A percentile compares a stretch with the other conserved stretches of the same genome.
These are phyloP conservation scores for Zeuzera pyrina DNA, from an alignment of 2,888 invertebrate genomes.

Conservation along the genomic window DNA sequence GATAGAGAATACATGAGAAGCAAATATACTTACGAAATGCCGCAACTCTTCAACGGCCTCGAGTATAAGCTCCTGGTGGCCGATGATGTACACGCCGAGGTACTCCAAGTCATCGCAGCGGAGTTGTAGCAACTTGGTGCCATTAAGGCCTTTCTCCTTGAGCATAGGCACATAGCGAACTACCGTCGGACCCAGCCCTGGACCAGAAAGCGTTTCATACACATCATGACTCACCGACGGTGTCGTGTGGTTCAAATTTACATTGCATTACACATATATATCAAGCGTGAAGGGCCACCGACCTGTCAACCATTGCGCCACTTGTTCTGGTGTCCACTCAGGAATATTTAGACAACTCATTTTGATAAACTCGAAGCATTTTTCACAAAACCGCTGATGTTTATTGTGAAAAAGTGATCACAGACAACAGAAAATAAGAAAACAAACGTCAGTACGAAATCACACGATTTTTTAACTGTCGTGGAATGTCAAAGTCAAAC, in stretches of 20 bases:
- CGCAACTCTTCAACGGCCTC: constrained; percentile 93
- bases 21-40: constrained; percentile 81
- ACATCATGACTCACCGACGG: constrained; percentile 25
- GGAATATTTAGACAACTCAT: constrained; percentile 75
- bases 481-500: too few species aligned
- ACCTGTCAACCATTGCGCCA: constrained; percentile 94
- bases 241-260: constrained; percentile 6
- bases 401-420: too few species aligned
- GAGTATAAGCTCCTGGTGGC: constrained; percentile 94
- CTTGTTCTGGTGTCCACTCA: constrained; percentile 93
- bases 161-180: constrained; percentile 86
- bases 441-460: too few species aligned
- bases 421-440: too few species aligned
- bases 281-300: too few species aligned
- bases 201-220: constrained; percentile 14
- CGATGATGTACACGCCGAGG: constrained; percentile 88
- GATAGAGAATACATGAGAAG: too few species aligned
- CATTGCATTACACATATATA: constrained; percentile 8
- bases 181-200: constrained; percentile 86
- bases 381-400: too few species aligned
- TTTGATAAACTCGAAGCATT: too few species aligned
- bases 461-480: too few species aligned
- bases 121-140: constrained; percentile 85
- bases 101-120: constrained; percentile 91
- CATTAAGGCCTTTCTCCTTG: constrained; percentile 85